These are phyloP conservation scores for Tinamus major DNA, from an alignment of 2,797 vertebrate species.

Conservation along the genomic window DNA sequence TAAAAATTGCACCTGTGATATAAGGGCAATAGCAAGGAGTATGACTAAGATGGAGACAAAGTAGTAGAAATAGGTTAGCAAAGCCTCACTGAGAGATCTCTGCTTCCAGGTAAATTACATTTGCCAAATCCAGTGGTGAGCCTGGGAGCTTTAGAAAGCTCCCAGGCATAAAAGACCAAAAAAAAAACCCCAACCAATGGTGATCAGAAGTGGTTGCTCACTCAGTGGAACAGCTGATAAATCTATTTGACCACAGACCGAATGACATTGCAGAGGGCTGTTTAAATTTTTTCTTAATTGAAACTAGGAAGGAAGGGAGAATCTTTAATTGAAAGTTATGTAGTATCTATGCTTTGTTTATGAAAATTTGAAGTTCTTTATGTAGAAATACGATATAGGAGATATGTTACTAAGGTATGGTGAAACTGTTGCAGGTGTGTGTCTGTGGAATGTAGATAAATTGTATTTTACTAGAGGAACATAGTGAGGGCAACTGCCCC, in stretches of 20 bases:
- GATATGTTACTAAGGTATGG: not conserved
- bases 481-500: not conserved
- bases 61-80: not conserved
- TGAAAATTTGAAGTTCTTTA: not conserved
- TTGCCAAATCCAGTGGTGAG: not conserved
- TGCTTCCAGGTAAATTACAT: not conserved
- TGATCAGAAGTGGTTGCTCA: not conserved
- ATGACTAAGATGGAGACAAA: not conserved
- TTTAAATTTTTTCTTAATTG: not conserved
- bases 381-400: not conserved
- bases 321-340: not conserved
- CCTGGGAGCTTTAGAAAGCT: not conserved
- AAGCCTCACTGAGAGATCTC: not conserved
- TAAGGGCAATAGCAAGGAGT: not conserved
- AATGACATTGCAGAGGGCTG: not conserved
- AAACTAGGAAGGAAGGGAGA: not conserved
- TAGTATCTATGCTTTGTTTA: not conserved
- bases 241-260: not conserved
- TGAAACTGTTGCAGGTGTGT: not conserved
- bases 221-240: not conserved
- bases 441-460: not conserved
- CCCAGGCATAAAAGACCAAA: not conserved
- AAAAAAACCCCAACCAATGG: not conserved
- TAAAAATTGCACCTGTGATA: not conserved
- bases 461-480: not conserved